Percentiles rank a stretch among this genome's conserved stretches.
These are phyloP conservation scores for Diadema setosum DNA, from an alignment of 35 echinoderm and acorn worm species.

Conservation along the genomic window DNA sequence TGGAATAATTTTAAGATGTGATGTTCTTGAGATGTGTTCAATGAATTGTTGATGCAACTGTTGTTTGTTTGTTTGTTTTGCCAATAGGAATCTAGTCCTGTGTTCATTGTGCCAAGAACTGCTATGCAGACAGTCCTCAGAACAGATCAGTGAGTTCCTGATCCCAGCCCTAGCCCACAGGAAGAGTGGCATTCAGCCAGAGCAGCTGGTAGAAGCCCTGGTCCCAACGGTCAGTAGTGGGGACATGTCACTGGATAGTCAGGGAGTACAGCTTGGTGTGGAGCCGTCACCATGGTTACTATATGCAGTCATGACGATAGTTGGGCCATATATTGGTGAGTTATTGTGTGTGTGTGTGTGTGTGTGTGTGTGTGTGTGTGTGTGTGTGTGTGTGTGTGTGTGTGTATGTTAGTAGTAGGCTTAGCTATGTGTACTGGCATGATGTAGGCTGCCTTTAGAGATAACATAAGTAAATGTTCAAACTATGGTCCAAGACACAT, in stretches of 20 bases:
- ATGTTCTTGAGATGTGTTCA: no score
- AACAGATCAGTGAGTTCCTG: slow-evolving; percentile 57
- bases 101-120: slow-evolving; percentile 48
- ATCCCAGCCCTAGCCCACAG: slow-evolving; percentile 46
- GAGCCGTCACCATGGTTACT: slow-evolving; percentile 82
- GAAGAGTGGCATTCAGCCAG: slow-evolving; percentile 5
- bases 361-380: no score
- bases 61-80: neutral
- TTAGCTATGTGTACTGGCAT: no score
- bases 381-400: no score
- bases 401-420: no score
- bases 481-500: no score
- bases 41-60: no score
- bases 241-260: neutral
- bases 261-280: slow-evolving; percentile 21
- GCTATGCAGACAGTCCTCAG: slow-evolving; percentile 46
- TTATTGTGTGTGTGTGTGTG: no score
- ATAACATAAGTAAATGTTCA: no score
- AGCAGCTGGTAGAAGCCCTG: slow-evolving; percentile 43
- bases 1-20: no score
- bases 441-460: no score
- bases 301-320: slow-evolving; percentile 51
- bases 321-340: slow-evolving; percentile 42
- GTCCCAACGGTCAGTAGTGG: neutral
- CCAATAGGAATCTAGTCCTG: slow-evolving; percentile 45